A percentile compares a stretch with the other conserved stretches of the same genome.
Evolutionary conservation across 2,797 vertebrate genomes (phyloP).

Genomic region (Lepilemur septentrionalis): DNA sequence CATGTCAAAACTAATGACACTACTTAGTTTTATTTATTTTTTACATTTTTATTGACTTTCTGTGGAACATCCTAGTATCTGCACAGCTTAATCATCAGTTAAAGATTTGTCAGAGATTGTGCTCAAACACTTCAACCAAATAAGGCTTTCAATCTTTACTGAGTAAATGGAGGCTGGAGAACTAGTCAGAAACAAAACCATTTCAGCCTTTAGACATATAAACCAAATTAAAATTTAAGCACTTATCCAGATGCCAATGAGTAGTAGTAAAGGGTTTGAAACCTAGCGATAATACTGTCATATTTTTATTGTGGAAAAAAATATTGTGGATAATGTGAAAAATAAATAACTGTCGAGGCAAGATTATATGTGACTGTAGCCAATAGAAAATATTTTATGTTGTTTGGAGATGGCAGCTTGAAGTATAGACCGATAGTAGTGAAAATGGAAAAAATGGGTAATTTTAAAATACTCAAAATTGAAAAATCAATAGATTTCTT

Average conservation of each 20-base stretch:
- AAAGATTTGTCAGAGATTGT: neutral
- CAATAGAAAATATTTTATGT: neutral
- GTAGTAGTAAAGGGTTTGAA: neutral
- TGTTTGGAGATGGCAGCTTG: neutral
- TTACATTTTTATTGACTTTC: neutral
- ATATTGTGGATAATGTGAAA: neutral
- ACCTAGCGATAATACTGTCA: neutral
- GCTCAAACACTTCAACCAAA: neutral
- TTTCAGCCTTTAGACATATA: neutral
- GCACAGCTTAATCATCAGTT: neutral
- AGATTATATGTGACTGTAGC: neutral
- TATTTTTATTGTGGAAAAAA: neutral
- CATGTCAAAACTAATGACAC: neutral
- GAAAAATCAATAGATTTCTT: neutral
- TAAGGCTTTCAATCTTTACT: neutral
- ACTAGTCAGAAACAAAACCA: neutral
- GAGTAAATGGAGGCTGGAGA: neutral
- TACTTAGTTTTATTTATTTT: neutral
- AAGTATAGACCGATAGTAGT: neutral
- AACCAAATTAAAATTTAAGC: neutral
- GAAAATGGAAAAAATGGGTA: neutral
- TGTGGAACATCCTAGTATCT: neutral
- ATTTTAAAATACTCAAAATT: neutral
- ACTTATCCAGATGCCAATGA: neutral
- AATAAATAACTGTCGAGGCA: neutral